phyloP scores from a whole-genome alignment of 2,113 vertebrate genomes.

The Nanorana parkeri region DNA sequence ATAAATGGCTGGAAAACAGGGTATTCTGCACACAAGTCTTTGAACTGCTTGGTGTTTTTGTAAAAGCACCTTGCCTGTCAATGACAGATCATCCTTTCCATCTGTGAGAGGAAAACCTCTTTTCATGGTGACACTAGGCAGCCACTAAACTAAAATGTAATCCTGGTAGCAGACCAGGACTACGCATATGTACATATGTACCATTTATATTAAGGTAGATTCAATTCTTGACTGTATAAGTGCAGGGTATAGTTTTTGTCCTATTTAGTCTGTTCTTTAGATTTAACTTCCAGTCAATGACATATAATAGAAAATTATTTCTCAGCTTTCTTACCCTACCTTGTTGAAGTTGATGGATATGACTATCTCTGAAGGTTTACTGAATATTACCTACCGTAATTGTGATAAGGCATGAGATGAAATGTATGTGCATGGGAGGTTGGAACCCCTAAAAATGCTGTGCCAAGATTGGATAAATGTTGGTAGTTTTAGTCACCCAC shows the following conservation, averaged over 20 bases:
- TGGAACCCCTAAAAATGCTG: too few relatives aligned
- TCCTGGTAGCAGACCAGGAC: background rate
- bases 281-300: background rate
- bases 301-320: too few relatives aligned
- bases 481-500: too few relatives aligned
- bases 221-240: background rate
- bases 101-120: background rate
- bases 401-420: too few relatives aligned
- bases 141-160: background rate
- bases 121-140: background rate
- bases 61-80: background rate
- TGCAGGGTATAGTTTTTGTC: background rate
- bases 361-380: too few relatives aligned
- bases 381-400: too few relatives aligned
- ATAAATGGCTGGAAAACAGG: background rate
- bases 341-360: too few relatives aligned
- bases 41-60: background rate
- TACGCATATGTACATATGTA: background rate
- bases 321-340: too few relatives aligned
- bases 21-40: background rate
- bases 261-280: background rate
- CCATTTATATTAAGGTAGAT: too few relatives aligned
- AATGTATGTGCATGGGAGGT: too few relatives aligned
- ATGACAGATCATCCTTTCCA: background rate
- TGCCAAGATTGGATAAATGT: too few relatives aligned